phyloP scores from a whole-genome alignment of 2,113 vertebrate species.

The Leiothrix lutea region DNA sequence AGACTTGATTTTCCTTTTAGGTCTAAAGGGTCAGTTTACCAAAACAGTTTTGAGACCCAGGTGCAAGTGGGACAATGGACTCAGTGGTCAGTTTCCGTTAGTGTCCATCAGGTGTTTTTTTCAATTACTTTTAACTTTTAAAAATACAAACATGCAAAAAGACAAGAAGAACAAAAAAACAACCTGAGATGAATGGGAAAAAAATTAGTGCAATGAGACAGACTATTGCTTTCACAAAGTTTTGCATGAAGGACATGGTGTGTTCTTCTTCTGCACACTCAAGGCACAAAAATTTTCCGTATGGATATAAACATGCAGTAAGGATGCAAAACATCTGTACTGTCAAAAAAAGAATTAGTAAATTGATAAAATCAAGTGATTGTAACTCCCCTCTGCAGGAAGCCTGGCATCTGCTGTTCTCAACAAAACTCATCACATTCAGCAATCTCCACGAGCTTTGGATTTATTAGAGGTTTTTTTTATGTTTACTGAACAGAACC shows the following conservation, averaged over 20 bases:
- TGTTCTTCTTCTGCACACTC: neutral
- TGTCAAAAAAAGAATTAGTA: neutral
- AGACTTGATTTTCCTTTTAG: neutral
- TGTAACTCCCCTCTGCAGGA: neutral
- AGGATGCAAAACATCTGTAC: neutral
- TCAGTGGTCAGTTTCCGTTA: neutral
- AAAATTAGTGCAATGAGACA: neutral
- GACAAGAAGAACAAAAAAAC: neutral
- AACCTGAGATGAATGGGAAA: neutral
- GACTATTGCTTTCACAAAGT: neutral
- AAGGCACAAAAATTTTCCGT: neutral
- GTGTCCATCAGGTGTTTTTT: neutral
- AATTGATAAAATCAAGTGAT: neutral
- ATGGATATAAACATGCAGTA: neutral
- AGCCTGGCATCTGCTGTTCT: neutral
- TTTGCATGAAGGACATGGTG: neutral
- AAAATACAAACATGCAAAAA: neutral
- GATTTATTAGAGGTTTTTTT: neutral
- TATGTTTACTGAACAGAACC: neutral
- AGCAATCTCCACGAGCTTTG: neutral
- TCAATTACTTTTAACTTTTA: neutral
- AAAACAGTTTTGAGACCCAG: neutral
- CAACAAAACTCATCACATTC: neutral
- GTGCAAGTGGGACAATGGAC: neutral
- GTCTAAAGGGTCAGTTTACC: neutral